A percentile compares a stretch with the other conserved stretches of the same genome.
phyloP scores from a whole-genome alignment of 1,140 invertebrate species.

The Pseudomyrmex concolor region DNA sequence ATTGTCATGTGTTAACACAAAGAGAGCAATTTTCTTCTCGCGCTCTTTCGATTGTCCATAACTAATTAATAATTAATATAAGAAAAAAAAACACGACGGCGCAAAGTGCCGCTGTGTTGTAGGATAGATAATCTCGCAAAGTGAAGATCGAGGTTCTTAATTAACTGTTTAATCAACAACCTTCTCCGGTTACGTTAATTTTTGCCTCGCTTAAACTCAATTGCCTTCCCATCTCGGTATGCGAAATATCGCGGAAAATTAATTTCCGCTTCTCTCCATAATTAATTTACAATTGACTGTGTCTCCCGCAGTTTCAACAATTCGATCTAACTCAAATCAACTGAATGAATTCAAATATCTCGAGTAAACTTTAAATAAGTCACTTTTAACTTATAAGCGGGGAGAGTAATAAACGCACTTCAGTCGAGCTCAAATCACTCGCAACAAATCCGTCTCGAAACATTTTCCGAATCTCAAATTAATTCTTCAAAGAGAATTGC shows the following conservation, averaged over 20 bases:
- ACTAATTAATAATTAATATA: constrained; percentile 57
- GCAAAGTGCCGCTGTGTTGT: constrained; percentile 4
- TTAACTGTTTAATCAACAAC: constrained; percentile 32
- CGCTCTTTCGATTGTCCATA: constrained; percentile 1
- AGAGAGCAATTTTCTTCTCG: constrained; percentile 2
- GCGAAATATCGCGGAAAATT: constrained; percentile 12
- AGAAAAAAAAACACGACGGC: constrained; percentile 7
- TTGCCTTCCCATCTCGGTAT: background rate
- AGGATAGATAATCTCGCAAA: constrained; percentile 58
- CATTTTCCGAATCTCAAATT: no score
- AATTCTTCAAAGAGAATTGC: no score
- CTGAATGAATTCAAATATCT: background rate
- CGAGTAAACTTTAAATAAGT: background rate
- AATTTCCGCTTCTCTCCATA: background rate
- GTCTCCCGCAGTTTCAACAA: background rate
- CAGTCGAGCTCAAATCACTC: no score
- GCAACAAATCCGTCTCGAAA: no score
- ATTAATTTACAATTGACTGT: background rate
- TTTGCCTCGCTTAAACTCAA: constrained; percentile 1
- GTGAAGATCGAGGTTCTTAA: constrained; percentile 22
- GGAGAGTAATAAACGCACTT: no score
- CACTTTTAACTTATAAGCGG: no score
- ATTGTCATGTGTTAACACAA: constrained; percentile 46
- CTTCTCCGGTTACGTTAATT: constrained; percentile 5
- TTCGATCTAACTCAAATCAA: background rate